Base-by-base conservation (phyloP, 1,140 invertebrate genomes). In the Mya arenaria region DNA sequence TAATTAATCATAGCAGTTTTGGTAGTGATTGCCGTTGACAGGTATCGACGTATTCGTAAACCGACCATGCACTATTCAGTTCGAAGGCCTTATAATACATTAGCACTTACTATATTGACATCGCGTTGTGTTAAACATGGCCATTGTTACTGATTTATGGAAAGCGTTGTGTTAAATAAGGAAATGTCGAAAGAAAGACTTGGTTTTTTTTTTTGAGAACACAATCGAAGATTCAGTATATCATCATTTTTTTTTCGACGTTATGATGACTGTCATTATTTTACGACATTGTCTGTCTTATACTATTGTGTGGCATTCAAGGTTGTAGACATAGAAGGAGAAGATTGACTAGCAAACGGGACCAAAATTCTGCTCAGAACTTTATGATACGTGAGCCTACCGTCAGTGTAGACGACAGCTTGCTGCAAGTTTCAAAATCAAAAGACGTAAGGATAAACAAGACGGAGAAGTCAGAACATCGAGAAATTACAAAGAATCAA, bases 231-330 rank as follows among this genome's bases (percentile, higher is more conserved):
- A 37, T 13, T 63, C 66, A 6, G 30, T 30, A 2, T 52, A 36
- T 81, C 78, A 66, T 15, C 34, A 28, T n/a, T n/a, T 81, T 8
- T 81, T 63, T 41, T 81, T 81, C 48, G 30, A 37, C 10, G 10
- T 72, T 23, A 34, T 58, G 17, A 62, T 72, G 39, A 30, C 39
- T 10, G 62, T n/a, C 28, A 81, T 68, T 0, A 72, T 6, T 81
- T 81, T 36, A 60, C 56, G 4, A 52, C 68, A 0, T 44, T 81
- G 37, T 62, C 66, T 30, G 36, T 81, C 4, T 36, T 81, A 17
- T 81, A 81, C 36, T 81, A 81, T 48, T 81, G 60, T n/a, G 56
- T 60, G 78, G 78, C 30, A 32, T 81, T 39, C 56, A 72, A 37
- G 44, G 71, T 15, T 81, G 65, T 39, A 62, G 23, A 15, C 78